Percentiles rank a stretch among this genome's conserved stretches.
phyloP scores from a whole-genome alignment of 2,888 invertebrate species.

The Zeuzera pyrina region DNA sequence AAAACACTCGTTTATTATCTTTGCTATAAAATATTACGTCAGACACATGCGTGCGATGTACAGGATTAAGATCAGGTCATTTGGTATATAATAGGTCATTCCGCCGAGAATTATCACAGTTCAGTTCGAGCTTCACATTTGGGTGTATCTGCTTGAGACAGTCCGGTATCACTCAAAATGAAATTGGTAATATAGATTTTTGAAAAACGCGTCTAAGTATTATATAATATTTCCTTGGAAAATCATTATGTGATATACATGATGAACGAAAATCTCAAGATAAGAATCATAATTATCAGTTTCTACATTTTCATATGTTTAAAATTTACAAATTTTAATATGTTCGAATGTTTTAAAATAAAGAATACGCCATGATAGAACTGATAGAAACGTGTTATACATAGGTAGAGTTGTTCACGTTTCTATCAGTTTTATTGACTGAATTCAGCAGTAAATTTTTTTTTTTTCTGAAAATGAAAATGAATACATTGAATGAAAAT shows the following conservation, averaged over 20 bases:
- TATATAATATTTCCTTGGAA: no score
- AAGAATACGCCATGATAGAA: no score
- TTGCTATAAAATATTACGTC: slow-evolving; percentile 41
- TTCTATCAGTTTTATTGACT: slow-evolving; percentile 1
- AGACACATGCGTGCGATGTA: slow-evolving; percentile 36
- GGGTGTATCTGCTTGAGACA: slow-evolving; percentile 20
- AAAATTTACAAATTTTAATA: slow-evolving; percentile 2
- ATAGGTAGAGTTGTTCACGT: slow-evolving; percentile 4
- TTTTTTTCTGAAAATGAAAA: neutral
- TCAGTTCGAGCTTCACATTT: slow-evolving; percentile 30
- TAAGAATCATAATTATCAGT: no score
- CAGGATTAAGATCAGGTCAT: slow-evolving; percentile 43
- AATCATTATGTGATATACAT: no score
- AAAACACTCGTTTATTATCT: no score
- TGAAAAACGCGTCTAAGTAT: slow-evolving; percentile 5
- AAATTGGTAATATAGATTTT: slow-evolving; percentile 50
- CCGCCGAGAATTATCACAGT: slow-evolving; percentile 26
- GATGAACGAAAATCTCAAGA: no score
- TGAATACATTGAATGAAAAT: neutral
- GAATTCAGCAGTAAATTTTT: slow-evolving; percentile 3
- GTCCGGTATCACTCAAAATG: slow-evolving; percentile 46
- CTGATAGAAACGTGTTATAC: no score
- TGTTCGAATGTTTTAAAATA: neutral
- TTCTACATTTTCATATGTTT: no score
- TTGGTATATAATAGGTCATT: slow-evolving; percentile 57